Conservation (phyloP, 2,888 invertebrate species). For the Acleris laterana region DNA sequence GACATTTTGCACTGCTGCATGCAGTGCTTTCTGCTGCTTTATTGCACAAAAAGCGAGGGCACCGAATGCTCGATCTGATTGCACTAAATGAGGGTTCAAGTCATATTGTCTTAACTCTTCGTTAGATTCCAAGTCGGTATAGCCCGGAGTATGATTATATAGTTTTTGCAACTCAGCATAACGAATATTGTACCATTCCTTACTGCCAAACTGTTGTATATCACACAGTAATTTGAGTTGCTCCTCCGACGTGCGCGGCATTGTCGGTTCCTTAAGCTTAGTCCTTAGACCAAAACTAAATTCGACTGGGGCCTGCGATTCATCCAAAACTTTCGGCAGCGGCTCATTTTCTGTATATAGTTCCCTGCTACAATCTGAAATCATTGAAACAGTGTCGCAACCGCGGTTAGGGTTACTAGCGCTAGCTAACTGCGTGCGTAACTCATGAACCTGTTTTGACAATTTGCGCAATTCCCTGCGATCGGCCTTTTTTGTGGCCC, state of each 20-base stretch:
- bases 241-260: neutral
- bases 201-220: neutral
- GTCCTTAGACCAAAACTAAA: slow-evolving; percentile 3
- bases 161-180: slow-evolving; percentile 5
- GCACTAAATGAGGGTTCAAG: neutral
- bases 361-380: slow-evolving; percentile 1
- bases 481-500: neutral
- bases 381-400: neutral
- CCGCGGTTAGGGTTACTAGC: neutral
- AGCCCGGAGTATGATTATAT: slow-evolving; percentile 1
- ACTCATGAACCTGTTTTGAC: neutral
- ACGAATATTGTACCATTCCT: neutral
- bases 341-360: neutral
- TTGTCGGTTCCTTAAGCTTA: slow-evolving; percentile 1
- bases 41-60: neutral
- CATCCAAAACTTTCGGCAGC: no score
- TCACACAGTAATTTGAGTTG: slow-evolving; percentile 5
- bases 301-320: neutral
- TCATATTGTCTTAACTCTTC: slow-evolving; percentile 2
- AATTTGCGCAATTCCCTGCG: neutral
- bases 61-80: slow-evolving; percentile 3
- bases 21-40: slow-evolving; percentile 3
- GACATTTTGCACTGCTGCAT: neutral
- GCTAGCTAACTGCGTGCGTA: neutral
- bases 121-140: slow-evolving; percentile 2